Percentiles rank a stretch among this genome's conserved stretches.
phyloP scores from a whole-genome alignment of 1,140 invertebrate genomes.

The Drosophila willistoni region DNA sequence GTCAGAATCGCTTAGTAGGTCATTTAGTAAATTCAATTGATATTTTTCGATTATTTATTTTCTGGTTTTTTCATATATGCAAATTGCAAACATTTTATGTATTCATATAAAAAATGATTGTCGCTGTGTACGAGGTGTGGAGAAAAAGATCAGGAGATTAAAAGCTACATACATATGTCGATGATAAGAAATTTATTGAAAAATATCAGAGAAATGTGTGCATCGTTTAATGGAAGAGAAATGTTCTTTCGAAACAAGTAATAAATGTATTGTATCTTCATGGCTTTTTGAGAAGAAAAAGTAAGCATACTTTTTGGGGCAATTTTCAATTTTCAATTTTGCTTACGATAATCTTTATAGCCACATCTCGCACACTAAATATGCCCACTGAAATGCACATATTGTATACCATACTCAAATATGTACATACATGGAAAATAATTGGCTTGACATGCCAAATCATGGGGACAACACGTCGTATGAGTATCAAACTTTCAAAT shows the following conservation, averaged over 20 bases:
- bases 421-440: constrained; percentile 6
- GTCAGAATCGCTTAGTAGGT: constrained; percentile 6
- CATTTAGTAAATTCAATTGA: constrained; percentile 14
- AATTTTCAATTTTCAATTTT: not conserved
- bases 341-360: not conserved
- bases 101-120: not conserved
- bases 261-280: no score
- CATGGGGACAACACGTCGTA: constrained; percentile 10
- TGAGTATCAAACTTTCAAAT: constrained; percentile 12
- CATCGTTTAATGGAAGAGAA: no score
- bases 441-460: constrained; percentile 13
- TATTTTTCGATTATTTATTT: constrained; percentile 4
- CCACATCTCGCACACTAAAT: not conserved
- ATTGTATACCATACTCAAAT: constrained; percentile 10
- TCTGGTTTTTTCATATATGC: not conserved
- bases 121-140: not conserved
- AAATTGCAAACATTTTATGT: constrained; percentile 7
- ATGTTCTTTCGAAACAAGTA: no score
- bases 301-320: not conserved
- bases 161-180: no score
- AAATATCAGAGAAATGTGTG: no score
- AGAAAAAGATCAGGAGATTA: not conserved
- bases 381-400: not conserved
- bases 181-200: no score
- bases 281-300: not conserved